A percentile compares a stretch with the other conserved stretches of the same genome.
phyloP scores from a whole-genome alignment of 2,888 invertebrate species.

The Diarsia rubi region DNA sequence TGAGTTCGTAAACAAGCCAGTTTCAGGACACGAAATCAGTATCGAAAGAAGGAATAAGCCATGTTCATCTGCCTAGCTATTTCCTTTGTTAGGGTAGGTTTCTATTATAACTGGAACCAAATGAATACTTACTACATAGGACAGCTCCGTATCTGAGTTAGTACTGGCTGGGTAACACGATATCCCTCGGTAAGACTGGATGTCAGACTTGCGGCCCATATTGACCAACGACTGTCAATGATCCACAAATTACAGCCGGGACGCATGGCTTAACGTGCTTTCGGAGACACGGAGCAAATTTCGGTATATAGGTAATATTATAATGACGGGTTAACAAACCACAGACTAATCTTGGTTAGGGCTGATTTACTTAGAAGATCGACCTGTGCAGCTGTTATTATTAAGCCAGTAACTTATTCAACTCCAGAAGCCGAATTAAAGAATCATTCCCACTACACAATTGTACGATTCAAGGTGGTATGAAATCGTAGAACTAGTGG shows the following conservation, averaged over 20 bases:
- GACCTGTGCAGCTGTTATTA: neutral
- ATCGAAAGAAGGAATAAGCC: neutral
- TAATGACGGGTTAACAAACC: neutral
- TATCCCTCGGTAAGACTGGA: neutral
- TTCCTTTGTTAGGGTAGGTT: neutral
- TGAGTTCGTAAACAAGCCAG: slow-evolving; percentile 42
- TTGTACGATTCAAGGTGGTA: no score
- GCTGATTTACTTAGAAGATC: neutral
- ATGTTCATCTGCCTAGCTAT: neutral
- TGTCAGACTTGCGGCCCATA: neutral
- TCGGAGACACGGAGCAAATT: neutral
- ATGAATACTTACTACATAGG: neutral
- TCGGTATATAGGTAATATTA: neutral
- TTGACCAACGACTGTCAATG: neutral
- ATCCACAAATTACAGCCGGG: neutral
- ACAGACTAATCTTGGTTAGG: neutral
- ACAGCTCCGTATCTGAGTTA: no score
- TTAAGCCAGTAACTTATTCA: no score
- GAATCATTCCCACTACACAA: no score
- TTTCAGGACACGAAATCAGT: neutral
- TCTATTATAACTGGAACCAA: neutral
- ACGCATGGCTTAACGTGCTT: neutral
- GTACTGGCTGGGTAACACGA: no score
- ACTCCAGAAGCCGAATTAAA: no score
- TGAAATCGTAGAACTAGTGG: no score